Percentiles rank a stretch among this genome's conserved stretches.
Conservation (phyloP, 2,888 invertebrate species). For the Rosalia funebris region DNA sequence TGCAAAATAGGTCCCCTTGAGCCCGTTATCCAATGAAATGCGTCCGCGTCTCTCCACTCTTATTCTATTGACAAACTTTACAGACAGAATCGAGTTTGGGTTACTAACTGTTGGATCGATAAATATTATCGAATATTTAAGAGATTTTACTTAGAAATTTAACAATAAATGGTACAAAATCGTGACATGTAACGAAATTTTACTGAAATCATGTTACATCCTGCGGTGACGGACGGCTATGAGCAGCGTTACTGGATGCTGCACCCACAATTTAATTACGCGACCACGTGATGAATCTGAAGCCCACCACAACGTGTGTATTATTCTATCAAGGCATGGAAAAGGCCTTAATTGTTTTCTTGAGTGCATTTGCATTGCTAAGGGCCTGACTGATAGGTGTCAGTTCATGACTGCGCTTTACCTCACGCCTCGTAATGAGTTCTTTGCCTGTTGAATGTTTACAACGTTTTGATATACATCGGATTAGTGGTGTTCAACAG, state of each 20-base stretch:
- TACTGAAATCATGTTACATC: no score
- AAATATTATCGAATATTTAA: no score
- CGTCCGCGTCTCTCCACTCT: no score
- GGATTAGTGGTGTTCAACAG: constrained; percentile 44
- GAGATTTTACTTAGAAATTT: no score
- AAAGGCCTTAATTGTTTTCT: constrained; percentile 54
- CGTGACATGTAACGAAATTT: no score
- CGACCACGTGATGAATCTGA: constrained; percentile 45
- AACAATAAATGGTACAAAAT: no score
- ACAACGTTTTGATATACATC: constrained; percentile 43
- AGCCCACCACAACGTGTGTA: constrained; percentile 49
- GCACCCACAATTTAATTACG: constrained; percentile 52
- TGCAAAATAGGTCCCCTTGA: no score
- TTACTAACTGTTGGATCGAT: no score
- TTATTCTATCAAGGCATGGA: constrained; percentile 48
- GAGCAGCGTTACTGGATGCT: constrained; percentile 21
- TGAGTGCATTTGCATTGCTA: constrained; percentile 57
- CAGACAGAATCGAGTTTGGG: no score
- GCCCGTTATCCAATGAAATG: no score
- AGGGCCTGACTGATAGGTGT: constrained; percentile 59
- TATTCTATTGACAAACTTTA: no score
- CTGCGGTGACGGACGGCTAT: constrained; percentile 16
- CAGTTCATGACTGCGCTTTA: constrained; percentile 53
- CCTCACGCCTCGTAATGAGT: constrained; percentile 54
- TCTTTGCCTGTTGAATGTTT: constrained; percentile 40